Conservation (phyloP, 2,888 invertebrate species). For the Acleris sparsana region DNA sequence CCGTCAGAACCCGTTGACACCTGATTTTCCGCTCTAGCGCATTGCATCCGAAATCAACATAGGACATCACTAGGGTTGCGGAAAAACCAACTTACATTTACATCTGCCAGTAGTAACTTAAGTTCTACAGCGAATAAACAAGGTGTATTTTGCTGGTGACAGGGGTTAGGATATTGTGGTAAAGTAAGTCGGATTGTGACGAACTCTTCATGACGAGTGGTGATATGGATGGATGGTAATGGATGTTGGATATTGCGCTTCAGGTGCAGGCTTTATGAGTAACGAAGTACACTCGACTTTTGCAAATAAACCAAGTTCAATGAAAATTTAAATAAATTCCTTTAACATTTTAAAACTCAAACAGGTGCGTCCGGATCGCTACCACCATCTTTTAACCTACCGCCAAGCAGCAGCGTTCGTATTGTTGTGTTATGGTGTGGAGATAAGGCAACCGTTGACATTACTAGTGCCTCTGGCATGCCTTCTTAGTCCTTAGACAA, state of each 20-base stretch:
- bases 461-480: too few species aligned
- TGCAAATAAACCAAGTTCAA: neutral
- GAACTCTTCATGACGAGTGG: slow-evolving; percentile 42
- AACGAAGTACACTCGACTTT: neutral
- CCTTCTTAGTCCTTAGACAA: too few species aligned
- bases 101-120: neutral
- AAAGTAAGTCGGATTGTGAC: slow-evolving; percentile 44
- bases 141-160: slow-evolving; percentile 31
- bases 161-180: slow-evolving; percentile 19
- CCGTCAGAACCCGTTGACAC: slow-evolving; percentile 63
- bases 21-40: slow-evolving; percentile 76
- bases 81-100: slow-evolving; percentile 39
- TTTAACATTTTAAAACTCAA: too few species aligned
- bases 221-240: slow-evolving; percentile 47
- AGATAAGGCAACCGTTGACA: too few species aligned
- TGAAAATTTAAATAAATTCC: neutral
- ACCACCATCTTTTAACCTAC: too few species aligned
- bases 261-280: neutral
- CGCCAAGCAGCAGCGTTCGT: too few species aligned
- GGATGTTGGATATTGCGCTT: slow-evolving; percentile 20
- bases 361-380: too few species aligned
- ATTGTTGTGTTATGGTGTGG: too few species aligned
- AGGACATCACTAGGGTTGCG: slow-evolving; percentile 54
- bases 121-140: slow-evolving; percentile 27
- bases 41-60: slow-evolving; percentile 51